A percentile compares a stretch with the other conserved stretches of the same genome.
Evolutionary conservation across 1,140 invertebrate genomes (phyloP).

Genomic region (silkworm (Bombyx mori)): ASM3026992v2 NC_085117.1:13070501-13071000

Average conservation of each 20-base stretch:
- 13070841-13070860: background rate
- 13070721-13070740: conserved; percentile 16
- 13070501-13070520: no score
- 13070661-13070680: conserved; percentile 28
- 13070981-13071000: background rate
- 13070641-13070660: conserved; percentile 9
- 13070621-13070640: conserved; percentile 21
- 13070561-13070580: no score
- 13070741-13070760: background rate
- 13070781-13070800: background rate
- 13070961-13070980: background rate
- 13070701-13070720: conserved; percentile 15
- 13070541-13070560: no score
- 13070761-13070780: conserved; percentile 2
- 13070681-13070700: conserved; percentile 13
- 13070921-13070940: background rate
- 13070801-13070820: conserved; percentile 4
- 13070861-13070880: background rate
- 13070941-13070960: background rate
- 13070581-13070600: conserved; percentile 4
- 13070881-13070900: no score
- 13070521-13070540: no score
- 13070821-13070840: background rate
- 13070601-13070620: conserved; percentile 4
- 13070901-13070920: background rate